Evolutionary conservation across 2,888 invertebrate genomes (phyloP).

Genomic region (Cloeon dipterum): DNA sequence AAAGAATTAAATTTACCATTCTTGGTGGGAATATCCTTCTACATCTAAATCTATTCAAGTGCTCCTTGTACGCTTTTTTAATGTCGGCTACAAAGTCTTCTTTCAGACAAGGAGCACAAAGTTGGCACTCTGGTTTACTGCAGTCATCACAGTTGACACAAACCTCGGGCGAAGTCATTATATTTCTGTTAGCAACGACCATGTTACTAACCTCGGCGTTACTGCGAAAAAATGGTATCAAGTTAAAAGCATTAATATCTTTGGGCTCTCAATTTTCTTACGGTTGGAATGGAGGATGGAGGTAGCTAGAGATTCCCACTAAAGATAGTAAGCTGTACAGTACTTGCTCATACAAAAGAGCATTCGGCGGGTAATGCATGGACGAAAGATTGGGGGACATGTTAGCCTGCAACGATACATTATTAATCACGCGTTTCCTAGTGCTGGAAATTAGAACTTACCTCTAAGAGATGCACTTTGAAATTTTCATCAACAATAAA

Average conservation of each 20-base stretch:
- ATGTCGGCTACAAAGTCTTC: conserved; percentile 30
- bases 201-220: conserved; percentile 28
- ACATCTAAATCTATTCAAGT: conserved; percentile 54
- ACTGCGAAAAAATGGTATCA: conserved; percentile 15
- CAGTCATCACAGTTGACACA: conserved; percentile 43
- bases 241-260: not conserved
- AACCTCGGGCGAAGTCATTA: conserved; percentile 45
- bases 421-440: too few relatives aligned
- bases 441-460: conserved; percentile 11
- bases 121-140: conserved; percentile 36
- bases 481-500: conserved; percentile 73
- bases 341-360: conserved; percentile 28
- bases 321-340: conserved; percentile 23
- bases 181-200: conserved; percentile 53
- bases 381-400: conserved; percentile 97
- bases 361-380: conserved; percentile 72
- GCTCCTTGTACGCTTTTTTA: conserved; percentile 51
- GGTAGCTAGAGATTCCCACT: conserved; percentile 16
- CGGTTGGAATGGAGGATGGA: not conserved
- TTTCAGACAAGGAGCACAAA: conserved; percentile 59
- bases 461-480: conserved; percentile 71
- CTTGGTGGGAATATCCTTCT: conserved; percentile 59
- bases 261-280: conserved; percentile 4
- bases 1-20: conserved; percentile 22
- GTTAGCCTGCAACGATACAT: conserved; percentile 50